These are phyloP conservation scores for Squalus acanthias DNA, from an alignment of 2,797 vertebrate genomes.

Conservation along the genomic window DNA sequence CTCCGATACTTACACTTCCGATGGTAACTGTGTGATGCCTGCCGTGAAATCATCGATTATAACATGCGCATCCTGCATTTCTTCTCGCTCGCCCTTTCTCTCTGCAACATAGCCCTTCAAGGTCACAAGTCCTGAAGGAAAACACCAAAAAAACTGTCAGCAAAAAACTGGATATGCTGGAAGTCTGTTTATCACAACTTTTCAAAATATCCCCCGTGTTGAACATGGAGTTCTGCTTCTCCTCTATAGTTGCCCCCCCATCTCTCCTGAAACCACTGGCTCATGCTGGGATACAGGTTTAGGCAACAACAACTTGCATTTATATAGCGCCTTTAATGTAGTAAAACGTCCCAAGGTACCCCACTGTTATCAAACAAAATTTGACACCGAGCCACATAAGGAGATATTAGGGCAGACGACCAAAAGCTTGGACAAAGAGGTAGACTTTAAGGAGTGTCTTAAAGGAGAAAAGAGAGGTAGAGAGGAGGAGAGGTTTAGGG, in stretches of 20 bases:
- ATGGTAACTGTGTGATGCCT: slow-evolving; percentile 59
- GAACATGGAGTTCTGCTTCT: background rate
- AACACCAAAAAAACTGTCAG: slow-evolving; percentile 44
- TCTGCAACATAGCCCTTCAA: slow-evolving; percentile 80
- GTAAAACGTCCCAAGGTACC: background rate
- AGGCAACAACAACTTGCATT: background rate
- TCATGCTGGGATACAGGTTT: background rate
- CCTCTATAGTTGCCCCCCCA: background rate
- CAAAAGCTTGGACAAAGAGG: too few species aligned
- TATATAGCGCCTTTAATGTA: background rate
- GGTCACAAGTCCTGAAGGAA: slow-evolving; percentile 57
- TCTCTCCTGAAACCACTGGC: background rate
- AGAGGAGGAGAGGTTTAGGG: too few species aligned
- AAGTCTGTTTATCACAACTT: background rate
- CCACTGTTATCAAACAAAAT: background rate
- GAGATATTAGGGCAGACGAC: too few species aligned
- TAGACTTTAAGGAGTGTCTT: too few species aligned
- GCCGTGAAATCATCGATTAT: slow-evolving; percentile 72
- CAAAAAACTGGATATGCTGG: background rate
- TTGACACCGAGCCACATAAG: background rate
- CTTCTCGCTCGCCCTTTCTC: slow-evolving; percentile 82
- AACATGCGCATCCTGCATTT: slow-evolving; percentile 93
- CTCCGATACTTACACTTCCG: slow-evolving; percentile 67
- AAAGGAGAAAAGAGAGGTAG: too few species aligned
- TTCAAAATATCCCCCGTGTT: background rate